Percentiles rank a stretch among this genome's conserved stretches.
phyloP scores from a whole-genome alignment of 2,888 invertebrate genomes.

The Entomobrya proxima region DNA sequence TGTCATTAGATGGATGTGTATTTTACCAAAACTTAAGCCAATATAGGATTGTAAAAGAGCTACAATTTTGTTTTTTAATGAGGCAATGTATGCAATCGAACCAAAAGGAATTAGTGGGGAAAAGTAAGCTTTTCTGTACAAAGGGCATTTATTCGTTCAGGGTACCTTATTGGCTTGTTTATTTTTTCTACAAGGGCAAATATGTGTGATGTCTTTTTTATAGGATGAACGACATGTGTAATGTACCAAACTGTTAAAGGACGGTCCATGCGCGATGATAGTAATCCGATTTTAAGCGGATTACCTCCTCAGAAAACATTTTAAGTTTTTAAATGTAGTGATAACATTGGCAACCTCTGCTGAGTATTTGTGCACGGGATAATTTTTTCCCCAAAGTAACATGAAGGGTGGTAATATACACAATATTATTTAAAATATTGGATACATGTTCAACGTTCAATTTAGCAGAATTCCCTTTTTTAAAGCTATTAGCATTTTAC shows the following conservation, averaged over 20 bases:
- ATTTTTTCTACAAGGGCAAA: neutral
- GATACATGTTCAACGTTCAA: neutral
- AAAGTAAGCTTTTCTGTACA: too few species aligned
- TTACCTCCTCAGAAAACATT: conserved; percentile 42
- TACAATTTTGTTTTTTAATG: conserved; percentile 58
- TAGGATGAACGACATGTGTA: neutral
- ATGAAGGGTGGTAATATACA: neutral
- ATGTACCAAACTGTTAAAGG: conserved; percentile 50
- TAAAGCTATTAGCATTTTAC: conserved; percentile 9
- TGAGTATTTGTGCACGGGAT: neutral
- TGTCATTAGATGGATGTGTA: conserved; percentile 5
- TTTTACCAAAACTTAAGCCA: conserved; percentile 5
- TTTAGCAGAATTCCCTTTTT: neutral
- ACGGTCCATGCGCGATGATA: conserved; percentile 60
- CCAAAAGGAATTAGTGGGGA: conserved; percentile 4
- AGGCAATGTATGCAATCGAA: conserved; percentile 48
- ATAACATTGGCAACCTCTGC: neutral
- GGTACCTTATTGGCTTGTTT: neutral
- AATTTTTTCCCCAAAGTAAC: neutral
- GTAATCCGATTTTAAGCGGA: conserved; percentile 67
- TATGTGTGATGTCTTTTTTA: conserved; percentile 10
- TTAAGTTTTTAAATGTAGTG: conserved; percentile 31
- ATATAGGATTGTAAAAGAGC: conserved; percentile 39
- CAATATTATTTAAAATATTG: neutral
- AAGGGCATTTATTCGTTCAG: neutral